Evolutionary conservation across 1,140 invertebrate genomes (phyloP), one percentile per base, ranked within the genome.

Genomic region (Drosophila bocqueti): DNA sequence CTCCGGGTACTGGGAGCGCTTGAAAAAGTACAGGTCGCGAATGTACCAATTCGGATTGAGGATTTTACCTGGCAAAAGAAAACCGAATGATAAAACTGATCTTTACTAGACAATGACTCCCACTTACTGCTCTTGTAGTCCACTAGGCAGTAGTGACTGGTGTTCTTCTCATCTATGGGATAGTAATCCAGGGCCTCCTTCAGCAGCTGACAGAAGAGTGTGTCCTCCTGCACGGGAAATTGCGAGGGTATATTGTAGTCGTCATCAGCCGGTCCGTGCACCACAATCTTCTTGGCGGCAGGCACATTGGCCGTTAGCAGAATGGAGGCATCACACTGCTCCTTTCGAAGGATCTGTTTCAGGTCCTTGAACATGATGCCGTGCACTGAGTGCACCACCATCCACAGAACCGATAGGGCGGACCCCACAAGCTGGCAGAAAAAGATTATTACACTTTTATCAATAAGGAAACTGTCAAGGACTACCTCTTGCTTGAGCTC

Each of bases 351-450:
- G 68, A 99, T 99, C 94, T 99, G 99, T 91, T 99, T 99, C 15
- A 99, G 94, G 94, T 99, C 99, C 94, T 99, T 99, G 84, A 99
- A 99, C 96, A 99, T 99, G 65, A 99, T 98, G 43, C 99, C 99
- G 92, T 99, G 98, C 0, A 99, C 98, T 92, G 97, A 98, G 75
- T 97, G 97, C 1, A 99, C 98, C 46, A 99, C 98, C 96, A 99
- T 98, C 98, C 99, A 99, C 0, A 99, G 93, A 61, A 99, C 95
- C 0, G 98, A 98, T 3, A 99, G 93, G 0, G 99, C 98, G 13
- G 98, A 97, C 36, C 97, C 98, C 65, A 99, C 98, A 21, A 98
- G 95, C 90, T 93, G 15, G 34, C 29, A 46, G 15, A 31, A 13
- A 13, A 31, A 13, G 3, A 8, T n/a, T 18, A 2, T 11, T n/a